Evolutionary conservation across 2,888 invertebrate species (phyloP).

Genomic region (Agonopterix heracliana): DNA sequence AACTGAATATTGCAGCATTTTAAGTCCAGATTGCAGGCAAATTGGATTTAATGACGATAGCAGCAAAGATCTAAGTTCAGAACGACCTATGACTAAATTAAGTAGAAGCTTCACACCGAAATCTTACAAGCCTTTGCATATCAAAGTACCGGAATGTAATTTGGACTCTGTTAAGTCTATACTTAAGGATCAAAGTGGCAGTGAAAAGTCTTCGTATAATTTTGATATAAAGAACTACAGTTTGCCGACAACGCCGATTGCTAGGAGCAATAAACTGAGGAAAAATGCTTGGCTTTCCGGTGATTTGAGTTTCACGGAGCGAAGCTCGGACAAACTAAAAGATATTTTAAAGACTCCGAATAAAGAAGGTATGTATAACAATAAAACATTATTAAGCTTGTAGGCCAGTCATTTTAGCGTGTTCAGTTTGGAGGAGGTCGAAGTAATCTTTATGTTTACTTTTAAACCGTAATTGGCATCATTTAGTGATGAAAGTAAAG

Average conservation of each 20-base stretch:
- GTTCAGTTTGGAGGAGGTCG: too few relatives aligned
- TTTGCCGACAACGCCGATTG: conserved; percentile 71
- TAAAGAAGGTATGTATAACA: conserved; percentile 24
- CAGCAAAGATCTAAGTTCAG: conserved; percentile 34
- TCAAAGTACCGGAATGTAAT: conserved; percentile 63
- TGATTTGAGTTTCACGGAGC: conserved; percentile 35
- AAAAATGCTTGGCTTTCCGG: conserved; percentile 75
- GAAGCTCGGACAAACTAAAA: conserved; percentile 21
- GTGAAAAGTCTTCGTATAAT: conserved; percentile 53
- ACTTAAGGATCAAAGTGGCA: conserved; percentile 39
- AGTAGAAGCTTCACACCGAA: conserved; percentile 66
- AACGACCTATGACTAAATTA: conserved; percentile 45
- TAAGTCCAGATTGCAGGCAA: conserved; percentile 54
- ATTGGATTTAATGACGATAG: conserved; percentile 36
- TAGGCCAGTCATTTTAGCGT: too few relatives aligned
- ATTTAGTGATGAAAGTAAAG: too few relatives aligned
- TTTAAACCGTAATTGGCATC: too few relatives aligned
- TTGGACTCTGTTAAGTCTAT: conserved; percentile 54
- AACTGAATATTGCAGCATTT: conserved; percentile 67
- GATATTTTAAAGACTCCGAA: conserved; percentile 16
- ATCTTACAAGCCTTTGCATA: conserved; percentile 65
- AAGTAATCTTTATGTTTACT: too few relatives aligned
- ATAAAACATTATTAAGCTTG: too few relatives aligned
- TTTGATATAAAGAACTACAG: conserved; percentile 68
- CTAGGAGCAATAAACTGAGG: conserved; percentile 70